Evolutionary conservation across 2,113 vertebrate genomes (phyloP), one percentile per base, ranked within the genome.

Genomic region (Coptodon rendalli): DNA sequence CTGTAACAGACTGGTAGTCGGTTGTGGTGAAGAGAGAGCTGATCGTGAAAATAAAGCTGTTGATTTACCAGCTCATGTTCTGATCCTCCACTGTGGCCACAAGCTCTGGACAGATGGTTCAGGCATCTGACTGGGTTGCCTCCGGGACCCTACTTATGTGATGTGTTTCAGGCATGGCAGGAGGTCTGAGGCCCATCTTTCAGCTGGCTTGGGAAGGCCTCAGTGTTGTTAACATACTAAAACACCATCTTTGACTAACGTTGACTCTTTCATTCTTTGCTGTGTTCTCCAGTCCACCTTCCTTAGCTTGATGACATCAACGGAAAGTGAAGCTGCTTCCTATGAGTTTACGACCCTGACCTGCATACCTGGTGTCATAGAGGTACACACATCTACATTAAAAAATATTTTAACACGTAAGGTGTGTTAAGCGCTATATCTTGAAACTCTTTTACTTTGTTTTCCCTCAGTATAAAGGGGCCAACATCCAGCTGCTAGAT

Each of bases 301-400:
- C 89, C 90, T 99, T 89, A 99, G 98, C 91, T 94, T 99, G 86
- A 99, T 99, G 98, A 99, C 99, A 36, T 97, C 98, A 14, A 99
- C 99, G 0, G 98, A 97, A 94, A 99, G 99, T 0, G 99, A 99
- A 94, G 98, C 98, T 0, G 99, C 99, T 0, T 99, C 98, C 0
- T 99, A 99, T 0, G 99, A 99, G 92, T 99, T 99, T 93, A 99
- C 99, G 2, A 99, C 99, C 2, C 95, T 99, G 93, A 99, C 99
- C 0, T 99, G 99, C 80, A 99, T 99, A 93, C 99, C 99, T 0
- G 99, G 99, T n/a, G 99, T 99, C 91, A 99, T 99, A 82, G 97
- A 98, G 93, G 99, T 99, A 87, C 29, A 16, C 8, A n/a, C 31
- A 19, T 7, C 45, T 17, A 36, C 61, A 66, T 19, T 14, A 8